Conservation (phyloP, 2,888 invertebrate species). For the Drosophila infuscata region DNA sequence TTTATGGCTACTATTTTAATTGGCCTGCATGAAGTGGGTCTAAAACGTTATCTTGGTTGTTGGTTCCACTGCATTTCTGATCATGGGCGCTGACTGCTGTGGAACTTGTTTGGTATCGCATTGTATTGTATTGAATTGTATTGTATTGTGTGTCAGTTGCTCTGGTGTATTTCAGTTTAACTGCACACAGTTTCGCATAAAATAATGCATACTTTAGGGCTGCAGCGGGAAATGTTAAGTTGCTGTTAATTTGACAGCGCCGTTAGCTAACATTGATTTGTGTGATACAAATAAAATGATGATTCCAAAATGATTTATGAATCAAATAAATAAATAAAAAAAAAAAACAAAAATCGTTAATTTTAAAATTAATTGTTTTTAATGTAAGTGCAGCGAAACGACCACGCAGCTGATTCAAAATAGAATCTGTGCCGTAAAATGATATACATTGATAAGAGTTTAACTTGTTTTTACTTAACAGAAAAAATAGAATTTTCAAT, state of each 20-base stretch:
- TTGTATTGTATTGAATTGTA: background rate
- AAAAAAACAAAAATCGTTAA: background rate
- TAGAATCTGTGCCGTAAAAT: background rate
- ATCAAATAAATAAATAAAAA: constrained; percentile 6
- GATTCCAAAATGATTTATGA: background rate
- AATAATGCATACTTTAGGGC: constrained; percentile 41
- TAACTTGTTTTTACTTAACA: background rate
- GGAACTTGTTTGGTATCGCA: constrained; percentile 17
- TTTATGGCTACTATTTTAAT: constrained; percentile 23
- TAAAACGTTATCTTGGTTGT: constrained; percentile 8
- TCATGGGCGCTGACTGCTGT: constrained; percentile 16
- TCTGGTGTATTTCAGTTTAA: constrained; percentile 3
- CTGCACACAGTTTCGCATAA: background rate
- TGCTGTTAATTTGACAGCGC: constrained; percentile 9
- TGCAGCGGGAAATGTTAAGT: background rate
- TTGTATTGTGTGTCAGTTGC: background rate
- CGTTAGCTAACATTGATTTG: constrained; percentile 3
- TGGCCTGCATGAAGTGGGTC: constrained; percentile 6
- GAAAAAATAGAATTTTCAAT: background rate
- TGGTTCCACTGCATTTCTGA: constrained; percentile 6
- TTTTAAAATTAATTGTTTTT: background rate
- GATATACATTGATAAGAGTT: background rate
- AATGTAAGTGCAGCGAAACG: background rate
- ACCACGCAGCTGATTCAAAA: background rate
- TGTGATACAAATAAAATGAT: background rate